A percentile compares a stretch with the other conserved stretches of the same genome.
Conservation (phyloP, 2,888 invertebrate genomes). For the Plutella xylostella region DNA sequence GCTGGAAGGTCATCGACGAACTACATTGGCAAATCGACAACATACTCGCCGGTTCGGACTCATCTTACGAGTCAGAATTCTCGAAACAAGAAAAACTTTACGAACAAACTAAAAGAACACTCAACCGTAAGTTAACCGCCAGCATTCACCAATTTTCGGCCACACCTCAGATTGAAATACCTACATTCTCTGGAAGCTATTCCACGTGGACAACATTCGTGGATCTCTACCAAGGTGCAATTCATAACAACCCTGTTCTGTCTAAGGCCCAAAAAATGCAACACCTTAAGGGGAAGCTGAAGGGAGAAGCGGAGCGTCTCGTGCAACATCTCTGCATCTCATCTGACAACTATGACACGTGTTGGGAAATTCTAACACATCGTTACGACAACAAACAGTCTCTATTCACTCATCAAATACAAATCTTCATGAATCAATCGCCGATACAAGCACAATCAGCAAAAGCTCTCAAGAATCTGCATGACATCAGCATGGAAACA, state of each 20-base stretch:
- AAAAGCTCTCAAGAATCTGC: neutral
- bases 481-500: conserved; percentile 2
- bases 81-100: neutral
- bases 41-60: neutral
- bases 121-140: conserved; percentile 1
- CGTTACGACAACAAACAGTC: conserved; percentile 15
- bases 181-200: conserved; percentile 7
- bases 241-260: conserved; percentile 11
- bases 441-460: neutral
- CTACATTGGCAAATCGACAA: conserved; percentile 8
- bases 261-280: conserved; percentile 16
- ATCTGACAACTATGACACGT: conserved; percentile 16
- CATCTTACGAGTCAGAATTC: neutral
- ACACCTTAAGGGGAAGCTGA: conserved; percentile 15
- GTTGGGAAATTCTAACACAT: conserved; percentile 15
- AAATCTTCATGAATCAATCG: conserved; percentile 16
- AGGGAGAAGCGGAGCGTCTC: conserved; percentile 15
- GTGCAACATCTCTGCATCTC: conserved; percentile 16
- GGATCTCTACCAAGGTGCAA: conserved; percentile 7
- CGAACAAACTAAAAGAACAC: neutral
- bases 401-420: conserved; percentile 17
- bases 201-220: conserved; percentile 14
- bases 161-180: conserved; percentile 7
- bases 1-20: conserved; percentile 8
- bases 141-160: conserved; percentile 1